A percentile compares a stretch with the other conserved stretches of the same genome.
phyloP scores from a whole-genome alignment of 2,888 invertebrate genomes.

The Bembecia ichneumoniformis region DNA sequence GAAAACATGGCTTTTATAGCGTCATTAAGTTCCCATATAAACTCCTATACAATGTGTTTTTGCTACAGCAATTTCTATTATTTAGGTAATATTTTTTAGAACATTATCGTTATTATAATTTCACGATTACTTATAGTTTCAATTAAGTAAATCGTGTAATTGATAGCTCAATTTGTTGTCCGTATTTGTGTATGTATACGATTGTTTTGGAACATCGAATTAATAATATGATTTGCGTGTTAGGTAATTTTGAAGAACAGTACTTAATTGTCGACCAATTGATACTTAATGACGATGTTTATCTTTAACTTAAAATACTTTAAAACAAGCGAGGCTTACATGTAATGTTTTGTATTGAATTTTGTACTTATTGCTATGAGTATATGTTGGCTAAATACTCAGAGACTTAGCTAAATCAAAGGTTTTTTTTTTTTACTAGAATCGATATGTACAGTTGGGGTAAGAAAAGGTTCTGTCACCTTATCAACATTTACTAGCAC shows the following conservation, averaged over 20 bases:
- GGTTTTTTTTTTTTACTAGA: no score
- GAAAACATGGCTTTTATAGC: no score
- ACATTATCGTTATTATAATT: conserved; percentile 26
- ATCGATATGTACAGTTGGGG: no score
- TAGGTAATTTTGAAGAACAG: background rate
- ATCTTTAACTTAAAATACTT: background rate
- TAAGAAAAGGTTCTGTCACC: no score
- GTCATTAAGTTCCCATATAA: conserved; percentile 1
- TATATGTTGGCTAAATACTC: background rate
- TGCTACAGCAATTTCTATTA: conserved; percentile 42
- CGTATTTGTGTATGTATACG: conserved; percentile 43
- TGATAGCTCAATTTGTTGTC: conserved; percentile 57
- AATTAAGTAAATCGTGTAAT: conserved; percentile 48
- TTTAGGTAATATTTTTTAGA: conserved; percentile 20
- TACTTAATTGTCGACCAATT: no score
- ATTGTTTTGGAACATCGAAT: conserved; percentile 48
- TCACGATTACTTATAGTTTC: conserved; percentile 43
- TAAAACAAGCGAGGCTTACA: background rate
- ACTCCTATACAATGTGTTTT: conserved; percentile 37
- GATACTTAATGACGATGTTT: no score
- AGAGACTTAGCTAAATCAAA: no score
- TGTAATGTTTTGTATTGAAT: background rate
- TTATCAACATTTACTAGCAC: no score
- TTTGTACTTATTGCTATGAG: background rate
- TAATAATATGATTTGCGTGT: conserved; percentile 8